Base-by-base conservation (phyloP, 2,888 invertebrate species). In the Lasioglossum figueresi region DNA sequence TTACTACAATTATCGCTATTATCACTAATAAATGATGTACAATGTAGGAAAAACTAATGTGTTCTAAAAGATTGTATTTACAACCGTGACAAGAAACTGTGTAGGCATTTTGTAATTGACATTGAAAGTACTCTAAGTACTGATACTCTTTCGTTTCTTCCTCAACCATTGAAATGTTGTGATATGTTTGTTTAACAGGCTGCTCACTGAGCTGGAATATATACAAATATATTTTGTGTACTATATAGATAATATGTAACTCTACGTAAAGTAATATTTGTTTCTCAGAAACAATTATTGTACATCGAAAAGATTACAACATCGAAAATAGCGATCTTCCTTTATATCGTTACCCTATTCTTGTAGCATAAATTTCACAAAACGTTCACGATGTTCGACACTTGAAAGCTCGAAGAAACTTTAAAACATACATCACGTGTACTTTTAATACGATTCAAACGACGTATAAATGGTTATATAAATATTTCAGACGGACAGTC, bases 251-350 rank as follows among this genome's bases (percentile, higher is more conserved):
- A 76, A 10, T 72, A 37, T 68, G 59, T 76, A 76, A 72, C 66
- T 34, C 48, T 80, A 75, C 40, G 19, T 68, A 75, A 40, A 85
- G 80, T 83, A 86, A 86, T 86, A 88, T 3, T 43, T 88, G 84
- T 84, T 83, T 80, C 74, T 73, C 80, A 85, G 73, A 84, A 88
- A 84, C 76, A 75, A 88, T 85, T 82, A 90, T 83, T 79, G 71
- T 88, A 88, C 84, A 86, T 75, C 83, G 80, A 84, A 83, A 74
- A 82, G 72, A 86, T 84, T 86, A 79, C n/a, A 81, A 76, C 63
- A 80, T 75, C 80, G 76, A 73, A 76, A 81, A 82, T 56, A 79
- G 43, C 74, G 56, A 77, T 71, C 52, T 76, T 59, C n/a, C 31
- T 80, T 77, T 74, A 16, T 56, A 70, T 37, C 68, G 45, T 73